phyloP scores from a whole-genome alignment of 1,140 invertebrate species.

The Holcopasites calliopsidis region DNA sequence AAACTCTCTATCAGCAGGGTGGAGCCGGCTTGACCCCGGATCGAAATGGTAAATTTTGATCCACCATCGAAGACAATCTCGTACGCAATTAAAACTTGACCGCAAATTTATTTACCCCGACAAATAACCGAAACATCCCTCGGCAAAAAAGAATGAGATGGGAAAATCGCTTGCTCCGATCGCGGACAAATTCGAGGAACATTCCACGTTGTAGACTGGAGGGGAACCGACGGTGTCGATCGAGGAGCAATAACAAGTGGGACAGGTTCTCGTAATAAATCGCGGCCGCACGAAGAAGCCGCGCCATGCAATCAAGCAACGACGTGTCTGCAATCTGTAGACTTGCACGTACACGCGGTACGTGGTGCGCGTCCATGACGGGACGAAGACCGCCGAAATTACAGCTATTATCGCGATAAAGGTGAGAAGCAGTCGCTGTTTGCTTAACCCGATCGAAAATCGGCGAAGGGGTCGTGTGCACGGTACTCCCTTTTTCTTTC shows the following conservation, averaged over 20 bases:
- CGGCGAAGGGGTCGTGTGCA: constrained; percentile 50
- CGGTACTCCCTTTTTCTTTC: background rate
- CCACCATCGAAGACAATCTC: too few species aligned
- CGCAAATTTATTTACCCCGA: too few species aligned
- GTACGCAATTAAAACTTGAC: too few species aligned
- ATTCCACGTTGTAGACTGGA: background rate
- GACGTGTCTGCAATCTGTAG: constrained; percentile 58
- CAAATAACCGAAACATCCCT: too few species aligned
- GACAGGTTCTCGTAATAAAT: constrained; percentile 61
- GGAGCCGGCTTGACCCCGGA: background rate
- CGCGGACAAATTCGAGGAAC: constrained; percentile 1
- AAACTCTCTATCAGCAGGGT: background rate
- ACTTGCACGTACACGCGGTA: constrained; percentile 43
- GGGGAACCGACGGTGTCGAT: background rate
- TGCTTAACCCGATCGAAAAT: constrained; percentile 64
- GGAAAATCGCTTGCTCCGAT: background rate
- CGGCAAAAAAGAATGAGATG: background rate
- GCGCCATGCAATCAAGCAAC: constrained; percentile 62
- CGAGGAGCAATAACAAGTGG: constrained; percentile 1
- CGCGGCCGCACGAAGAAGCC: constrained; percentile 51
- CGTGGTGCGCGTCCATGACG: background rate
- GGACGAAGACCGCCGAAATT: constrained; percentile 59
- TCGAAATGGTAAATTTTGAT: background rate
- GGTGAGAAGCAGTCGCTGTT: constrained; percentile 65
- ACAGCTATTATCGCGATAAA: constrained; percentile 68